Conservation (phyloP, 1,140 invertebrate genomes). For the Drosophila athabasca region DNA sequence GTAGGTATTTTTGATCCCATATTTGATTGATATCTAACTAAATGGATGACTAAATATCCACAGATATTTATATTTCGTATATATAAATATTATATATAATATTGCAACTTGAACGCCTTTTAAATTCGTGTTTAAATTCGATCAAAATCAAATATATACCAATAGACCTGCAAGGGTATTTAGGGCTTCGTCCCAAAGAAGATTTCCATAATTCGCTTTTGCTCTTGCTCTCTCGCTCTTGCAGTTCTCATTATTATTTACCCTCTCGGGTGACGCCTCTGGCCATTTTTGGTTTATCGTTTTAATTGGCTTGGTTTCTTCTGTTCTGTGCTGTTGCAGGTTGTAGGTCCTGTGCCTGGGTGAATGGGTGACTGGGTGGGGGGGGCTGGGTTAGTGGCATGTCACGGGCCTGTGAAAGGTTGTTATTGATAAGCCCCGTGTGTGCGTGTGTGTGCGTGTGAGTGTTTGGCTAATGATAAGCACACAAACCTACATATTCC, state of each 20-base stretch:
- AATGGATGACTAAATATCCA: too few species aligned
- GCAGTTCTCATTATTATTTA: slow-evolving; percentile 33
- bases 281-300: slow-evolving; percentile 74
- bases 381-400: background rate
- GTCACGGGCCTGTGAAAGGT: background rate
- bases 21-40: too few species aligned
- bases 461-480: slow-evolving; percentile 66
- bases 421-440: slow-evolving; percentile 33
- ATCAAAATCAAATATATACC: background rate
- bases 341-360: background rate
- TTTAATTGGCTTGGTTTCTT: slow-evolving; percentile 69
- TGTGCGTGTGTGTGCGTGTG: slow-evolving; percentile 24
- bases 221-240: background rate
- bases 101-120: too few species aligned
- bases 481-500: slow-evolving; percentile 49
- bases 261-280: slow-evolving; percentile 34
- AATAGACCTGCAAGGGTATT: background rate
- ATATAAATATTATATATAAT: background rate
- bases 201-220: too few species aligned
- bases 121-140: too few species aligned
- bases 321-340: background rate
- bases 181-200: too few species aligned
- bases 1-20: too few species aligned
- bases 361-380: background rate
- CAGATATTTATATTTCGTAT: too few species aligned